These are phyloP conservation scores for Drosophila hydei DNA, from an alignment of 1,140 invertebrate species.

Conservation along the genomic window DNA sequence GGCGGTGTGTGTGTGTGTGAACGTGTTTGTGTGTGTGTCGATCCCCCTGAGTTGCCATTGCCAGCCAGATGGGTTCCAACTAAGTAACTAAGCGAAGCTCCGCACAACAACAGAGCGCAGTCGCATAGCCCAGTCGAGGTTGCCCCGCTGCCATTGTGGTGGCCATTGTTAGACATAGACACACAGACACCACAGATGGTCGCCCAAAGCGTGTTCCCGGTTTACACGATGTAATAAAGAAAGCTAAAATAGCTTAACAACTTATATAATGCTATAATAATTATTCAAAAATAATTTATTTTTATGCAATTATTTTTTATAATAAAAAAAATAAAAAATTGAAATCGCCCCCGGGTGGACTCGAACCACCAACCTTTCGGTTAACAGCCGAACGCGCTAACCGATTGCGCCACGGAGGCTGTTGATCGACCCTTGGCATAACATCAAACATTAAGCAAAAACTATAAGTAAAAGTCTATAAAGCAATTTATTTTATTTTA, in stretches of 20 bases:
- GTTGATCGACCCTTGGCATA: neutral
- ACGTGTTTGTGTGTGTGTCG: slow-evolving; percentile 22
- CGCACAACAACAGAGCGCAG: slow-evolving; percentile 14
- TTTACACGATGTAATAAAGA: slow-evolving; percentile 46
- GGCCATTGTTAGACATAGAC: slow-evolving; percentile 79
- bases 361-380: slow-evolving; percentile 94
- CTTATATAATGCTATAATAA: too few relatives aligned
- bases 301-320: too few relatives aligned
- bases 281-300: too few relatives aligned
- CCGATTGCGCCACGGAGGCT: slow-evolving; percentile 92
- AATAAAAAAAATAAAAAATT: slow-evolving; percentile 34
- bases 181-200: slow-evolving; percentile 57
- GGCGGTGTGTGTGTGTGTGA: neutral
- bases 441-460: neutral
- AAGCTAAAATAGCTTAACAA: too few relatives aligned
- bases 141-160: slow-evolving; percentile 52
- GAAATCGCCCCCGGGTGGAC: slow-evolving; percentile 88
- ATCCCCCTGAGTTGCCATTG: slow-evolving; percentile 65
- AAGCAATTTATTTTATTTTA: neutral
- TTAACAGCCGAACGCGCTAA: slow-evolving; percentile 92
- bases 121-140: slow-evolving; percentile 24
- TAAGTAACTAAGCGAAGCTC: slow-evolving; percentile 65
- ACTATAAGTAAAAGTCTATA: neutral
- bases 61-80: slow-evolving; percentile 54
- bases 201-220: slow-evolving; percentile 10